Evolutionary conservation across 1,140 invertebrate genomes (phyloP), one percentile per base, ranked within the genome.

Genomic region (Lithobius niger): DNA sequence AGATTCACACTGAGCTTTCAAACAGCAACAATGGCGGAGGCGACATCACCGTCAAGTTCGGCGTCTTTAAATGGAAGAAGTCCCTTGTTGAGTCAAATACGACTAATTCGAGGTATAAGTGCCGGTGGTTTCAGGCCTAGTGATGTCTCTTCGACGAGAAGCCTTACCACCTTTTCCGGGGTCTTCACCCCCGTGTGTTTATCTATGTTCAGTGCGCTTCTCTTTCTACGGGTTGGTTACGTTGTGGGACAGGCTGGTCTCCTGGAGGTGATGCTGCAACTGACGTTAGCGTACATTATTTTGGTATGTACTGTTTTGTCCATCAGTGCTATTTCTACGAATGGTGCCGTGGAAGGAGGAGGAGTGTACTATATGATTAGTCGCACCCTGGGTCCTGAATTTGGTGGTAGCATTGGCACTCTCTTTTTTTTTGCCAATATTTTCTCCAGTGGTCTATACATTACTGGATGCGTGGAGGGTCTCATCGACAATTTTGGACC

Each of bases 331-430:
- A 95, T 99, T 66, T 97, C 92, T 6, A 98, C 95, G 13, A 99
- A 99, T 77, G 96, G 96, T 31, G 95, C 95, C 51, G 84, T 99
- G 1, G 91, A 98, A 76, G 95, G 96, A 26, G 96, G 96, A 16
- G 96, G 96, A 44, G 93, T 94, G 53, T 99, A 99, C 68, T 99
- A 74, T 71, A 97, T 98, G 94, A 96, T 97, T 55, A 96, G 91
- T 70, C 76, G 94, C 66, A 96, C 93, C 3, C 70, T 98, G 50
- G 95, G 94, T 24, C 88, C 93, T 10, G 94, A 97, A 74, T 96
- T 97, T 77, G 76, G 66, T 19, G 90, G 95, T 25, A 90, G 90
- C 1, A 96, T 98, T 62, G 94, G 94, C 2, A 90, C 90, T 0
- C 71, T 98, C 26, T 97, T 97, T 73, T 97, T 95, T 71, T 79